phyloP scores from a whole-genome alignment of 2,797 vertebrate species.

The Chiloscyllium punctatum region DNA sequence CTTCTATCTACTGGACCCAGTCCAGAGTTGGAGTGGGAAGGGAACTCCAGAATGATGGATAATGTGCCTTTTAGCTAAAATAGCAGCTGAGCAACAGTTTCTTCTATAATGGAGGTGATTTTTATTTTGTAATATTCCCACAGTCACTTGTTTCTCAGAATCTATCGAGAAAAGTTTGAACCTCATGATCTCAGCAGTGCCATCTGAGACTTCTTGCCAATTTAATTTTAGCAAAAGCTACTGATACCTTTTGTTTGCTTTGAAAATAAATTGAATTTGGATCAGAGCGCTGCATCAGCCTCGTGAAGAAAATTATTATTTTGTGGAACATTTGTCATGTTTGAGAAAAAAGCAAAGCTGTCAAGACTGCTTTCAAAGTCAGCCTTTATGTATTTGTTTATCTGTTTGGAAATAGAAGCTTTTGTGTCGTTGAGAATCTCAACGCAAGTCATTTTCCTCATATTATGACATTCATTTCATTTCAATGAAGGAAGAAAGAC shows the following conservation, averaged over 20 bases:
- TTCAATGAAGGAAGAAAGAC: background rate
- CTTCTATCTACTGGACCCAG: background rate
- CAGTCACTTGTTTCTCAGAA: background rate
- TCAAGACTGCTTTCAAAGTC: background rate
- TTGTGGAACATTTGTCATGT: constrained; percentile 26
- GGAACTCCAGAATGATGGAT: background rate
- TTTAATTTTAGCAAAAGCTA: constrained; percentile 10
- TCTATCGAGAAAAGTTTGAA: background rate
- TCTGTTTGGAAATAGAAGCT: background rate
- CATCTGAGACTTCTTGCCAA: background rate
- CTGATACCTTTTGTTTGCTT: background rate
- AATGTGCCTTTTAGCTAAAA: background rate
- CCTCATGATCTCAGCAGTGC: background rate
- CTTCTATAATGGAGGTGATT: background rate
- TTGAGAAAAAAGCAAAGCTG: constrained; percentile 17
- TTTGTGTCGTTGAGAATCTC: background rate
- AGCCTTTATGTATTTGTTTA: background rate
- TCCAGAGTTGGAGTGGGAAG: background rate
- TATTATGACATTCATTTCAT: background rate
- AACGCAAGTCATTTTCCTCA: background rate
- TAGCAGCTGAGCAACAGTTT: background rate
- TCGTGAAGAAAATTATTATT: constrained; percentile 28
- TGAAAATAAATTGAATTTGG: constrained; percentile 24
- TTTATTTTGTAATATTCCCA: background rate
- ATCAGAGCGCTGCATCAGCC: constrained; percentile 30